phyloP scores from a whole-genome alignment of 2,888 invertebrate species.

The Drosophila nigricruria region DNA sequence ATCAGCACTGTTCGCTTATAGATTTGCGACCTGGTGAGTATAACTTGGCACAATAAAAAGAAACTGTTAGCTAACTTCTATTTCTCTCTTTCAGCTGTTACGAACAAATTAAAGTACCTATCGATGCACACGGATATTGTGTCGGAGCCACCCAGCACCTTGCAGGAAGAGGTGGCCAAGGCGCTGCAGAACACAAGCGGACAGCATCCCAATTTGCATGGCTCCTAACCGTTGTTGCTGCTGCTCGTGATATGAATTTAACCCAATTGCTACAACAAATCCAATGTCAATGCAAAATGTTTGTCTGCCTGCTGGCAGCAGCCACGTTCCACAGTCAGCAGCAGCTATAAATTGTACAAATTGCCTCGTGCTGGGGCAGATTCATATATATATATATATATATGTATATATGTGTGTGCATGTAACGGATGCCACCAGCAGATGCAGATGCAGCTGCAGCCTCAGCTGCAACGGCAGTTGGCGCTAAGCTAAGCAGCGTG shows the following conservation, averaged over 20 bases:
- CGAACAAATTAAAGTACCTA: constrained; percentile 95
- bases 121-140: constrained; percentile 97
- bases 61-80: not conserved
- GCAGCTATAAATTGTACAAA: constrained; percentile 69
- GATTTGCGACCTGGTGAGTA: constrained; percentile 95
- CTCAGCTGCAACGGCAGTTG: constrained; percentile 33
- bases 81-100: constrained; percentile 90
- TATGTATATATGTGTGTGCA: not conserved
- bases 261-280: constrained; percentile 39
- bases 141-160: constrained; percentile 92
- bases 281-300: constrained; percentile 39
- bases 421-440: constrained; percentile 14
- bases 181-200: constrained; percentile 87
- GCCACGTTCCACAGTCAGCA: constrained; percentile 21
- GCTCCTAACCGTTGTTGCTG: constrained; percentile 69
- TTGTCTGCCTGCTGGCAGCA: constrained; percentile 29
- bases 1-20: constrained; percentile 97
- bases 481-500: constrained; percentile 58
- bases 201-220: constrained; percentile 84
- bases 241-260: constrained; percentile 76
- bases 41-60: not conserved
- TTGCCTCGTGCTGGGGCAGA: constrained; percentile 32
- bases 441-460: constrained; percentile 7
- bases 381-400: constrained; percentile 15
- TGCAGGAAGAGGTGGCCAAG: constrained; percentile 95